Evolutionary conservation across 2,113 vertebrate genomes (phyloP), one percentile per base, ranked within the genome.

Genomic region (Danionella cerebrum): DNA sequence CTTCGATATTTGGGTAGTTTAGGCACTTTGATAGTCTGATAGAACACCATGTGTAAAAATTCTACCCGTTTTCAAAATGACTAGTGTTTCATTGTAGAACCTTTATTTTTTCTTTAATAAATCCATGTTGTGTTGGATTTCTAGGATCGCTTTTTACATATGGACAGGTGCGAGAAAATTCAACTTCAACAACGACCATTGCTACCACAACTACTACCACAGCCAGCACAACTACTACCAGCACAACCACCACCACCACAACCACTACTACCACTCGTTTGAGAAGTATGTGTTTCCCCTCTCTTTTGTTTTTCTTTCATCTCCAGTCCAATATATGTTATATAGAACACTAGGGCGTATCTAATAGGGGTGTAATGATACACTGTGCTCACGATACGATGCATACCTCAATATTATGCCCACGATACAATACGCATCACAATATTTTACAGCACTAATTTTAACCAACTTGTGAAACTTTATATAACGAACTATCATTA

Each of bases 81-180:
- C 6, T 58, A 25, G n/a, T 2, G 2, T 58, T 31, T n/a, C 3
- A 31, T 13, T 55, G 18, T 55, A 19, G 11, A 9, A 11, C 18
- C n/a, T 7, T 50, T 53, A 2, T 22, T 27, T 65, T 60, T 9
- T 33, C 5, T 33, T 60, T 6, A 21, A 5, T 65, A 21, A 24
- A 3, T 22, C 16, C 36, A 13, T 47, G 10, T 38, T 70, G 5
- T 76, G 16, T 64, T 73, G 8, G 29, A 35, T 64, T 31, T 44
- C 19, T 41, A 89, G 88, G 85, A 55, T 83, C 82, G 42, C 71
- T 90, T 47, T 86, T 87, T 71, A 83, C 82, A 14, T 85, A 83
- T 51, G 84, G 81, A 69, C 80, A 80, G 41, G 80, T 80, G 2
- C 82, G 71, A 6, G 82, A 76, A 24, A 81, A 80, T 65, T 78